phyloP scores from a whole-genome alignment of 2,888 invertebrate species.

The Eulithis prunata region DNA sequence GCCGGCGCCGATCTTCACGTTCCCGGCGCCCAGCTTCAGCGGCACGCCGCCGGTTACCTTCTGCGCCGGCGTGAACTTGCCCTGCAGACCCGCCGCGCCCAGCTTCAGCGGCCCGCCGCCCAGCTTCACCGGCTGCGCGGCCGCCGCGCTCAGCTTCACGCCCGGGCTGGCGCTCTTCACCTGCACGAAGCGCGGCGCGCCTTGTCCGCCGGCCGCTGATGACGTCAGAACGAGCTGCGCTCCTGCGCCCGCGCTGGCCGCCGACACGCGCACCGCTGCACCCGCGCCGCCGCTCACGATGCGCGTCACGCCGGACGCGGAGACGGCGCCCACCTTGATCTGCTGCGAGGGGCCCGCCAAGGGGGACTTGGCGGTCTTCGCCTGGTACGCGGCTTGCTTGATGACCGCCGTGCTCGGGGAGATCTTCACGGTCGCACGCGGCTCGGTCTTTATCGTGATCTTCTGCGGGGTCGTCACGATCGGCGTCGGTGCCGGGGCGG shows the following conservation, averaged over 20 bases:
- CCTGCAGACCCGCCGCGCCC: constrained; percentile 66
- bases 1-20: constrained; percentile 77
- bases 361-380: constrained; percentile 66
- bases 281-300: constrained; percentile 70
- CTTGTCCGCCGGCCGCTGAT: constrained; percentile 55
- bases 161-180: constrained; percentile 73
- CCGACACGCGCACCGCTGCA: constrained; percentile 72
- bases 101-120: constrained; percentile 74
- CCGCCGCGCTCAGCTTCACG: constrained; percentile 68
- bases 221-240: constrained; percentile 71
- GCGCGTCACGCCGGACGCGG: constrained; percentile 74
- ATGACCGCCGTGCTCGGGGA: constrained; percentile 68
- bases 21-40: constrained; percentile 74
- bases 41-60: constrained; percentile 68
- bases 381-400: constrained; percentile 68
- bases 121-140: constrained; percentile 68
- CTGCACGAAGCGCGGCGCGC: constrained; percentile 73
- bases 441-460: constrained; percentile 65
- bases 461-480: constrained; percentile 71
- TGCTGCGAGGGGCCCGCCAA: constrained; percentile 70
- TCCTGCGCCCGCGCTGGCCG: constrained; percentile 54
- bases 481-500: constrained; percentile 57
- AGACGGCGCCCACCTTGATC: constrained; percentile 74
- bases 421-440: constrained; percentile 68
- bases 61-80: constrained; percentile 69